A percentile compares a stretch with the other conserved stretches of the same genome.
These are phyloP conservation scores for Gobiocypris rarus DNA, from an alignment of 2,113 vertebrate species.

Conservation along the genomic window DNA sequence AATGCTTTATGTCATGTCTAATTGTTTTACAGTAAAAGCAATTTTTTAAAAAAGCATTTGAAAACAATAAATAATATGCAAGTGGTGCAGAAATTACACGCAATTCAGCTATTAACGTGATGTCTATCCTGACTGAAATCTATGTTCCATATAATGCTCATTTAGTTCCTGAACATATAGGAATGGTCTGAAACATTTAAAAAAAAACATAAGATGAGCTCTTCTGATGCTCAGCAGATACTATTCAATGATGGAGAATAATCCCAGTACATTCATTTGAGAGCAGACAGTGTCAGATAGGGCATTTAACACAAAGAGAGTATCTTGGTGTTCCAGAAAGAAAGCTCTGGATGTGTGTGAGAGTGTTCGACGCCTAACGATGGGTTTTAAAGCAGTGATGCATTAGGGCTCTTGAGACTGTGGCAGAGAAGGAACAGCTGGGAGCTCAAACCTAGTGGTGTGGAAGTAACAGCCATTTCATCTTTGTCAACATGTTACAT, in stretches of 20 bases:
- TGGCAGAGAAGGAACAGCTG: slow-evolving; percentile 53
- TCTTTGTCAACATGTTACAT: slow-evolving; percentile 56
- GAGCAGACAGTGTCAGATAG: slow-evolving; percentile 20
- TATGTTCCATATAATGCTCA: background rate
- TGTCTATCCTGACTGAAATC: background rate
- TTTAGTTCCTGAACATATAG: background rate
- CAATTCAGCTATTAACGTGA: slow-evolving; percentile 5
- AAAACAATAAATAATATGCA: background rate
- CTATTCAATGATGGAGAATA: too few species aligned
- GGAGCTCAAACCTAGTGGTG: slow-evolving; percentile 34
- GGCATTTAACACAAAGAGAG: slow-evolving; percentile 17
- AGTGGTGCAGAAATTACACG: background rate
- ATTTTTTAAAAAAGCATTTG: background rate
- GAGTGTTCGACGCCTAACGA: background rate
- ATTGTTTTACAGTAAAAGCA: background rate
- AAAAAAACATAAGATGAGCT: background rate
- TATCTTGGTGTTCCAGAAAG: background rate
- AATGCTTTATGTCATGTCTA: background rate
- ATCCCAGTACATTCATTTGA: background rate
- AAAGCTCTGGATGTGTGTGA: slow-evolving; percentile 14
- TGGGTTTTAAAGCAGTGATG: slow-evolving; percentile 43
- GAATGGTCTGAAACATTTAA: slow-evolving; percentile 26
- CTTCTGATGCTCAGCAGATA: slow-evolving; percentile 31
- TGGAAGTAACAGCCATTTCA: slow-evolving; percentile 62
- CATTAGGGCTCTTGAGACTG: slow-evolving; percentile 24